phyloP scores from a whole-genome alignment of 1,140 invertebrate species.

The Drosophila hydei region DNA sequence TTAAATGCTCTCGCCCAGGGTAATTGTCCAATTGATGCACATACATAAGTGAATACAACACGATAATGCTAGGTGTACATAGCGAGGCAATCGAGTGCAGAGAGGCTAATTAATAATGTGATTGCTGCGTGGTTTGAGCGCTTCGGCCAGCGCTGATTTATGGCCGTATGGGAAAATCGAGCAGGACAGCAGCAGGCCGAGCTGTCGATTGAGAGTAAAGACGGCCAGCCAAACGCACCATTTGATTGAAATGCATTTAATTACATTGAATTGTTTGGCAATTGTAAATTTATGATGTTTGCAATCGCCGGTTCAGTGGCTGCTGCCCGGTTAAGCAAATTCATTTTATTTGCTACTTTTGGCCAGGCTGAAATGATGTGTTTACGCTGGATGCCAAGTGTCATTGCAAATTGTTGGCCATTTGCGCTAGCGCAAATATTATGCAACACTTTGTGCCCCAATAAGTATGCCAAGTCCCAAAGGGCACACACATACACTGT shows the following conservation, averaged over 20 bases:
- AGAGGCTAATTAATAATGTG: slow-evolving; percentile 21
- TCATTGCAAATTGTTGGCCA: slow-evolving; percentile 55
- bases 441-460: slow-evolving; percentile 75
- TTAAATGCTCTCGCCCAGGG: background rate
- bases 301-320: too few species aligned
- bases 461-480: slow-evolving; percentile 57
- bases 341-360: background rate
- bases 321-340: slow-evolving; percentile 13
- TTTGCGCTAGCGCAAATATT: slow-evolving; percentile 66
- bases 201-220: slow-evolving; percentile 40
- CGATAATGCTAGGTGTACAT: background rate
- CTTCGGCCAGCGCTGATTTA: slow-evolving; percentile 23
- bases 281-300: slow-evolving; percentile 50
- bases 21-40: background rate
- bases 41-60: background rate
- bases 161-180: slow-evolving; percentile 7
- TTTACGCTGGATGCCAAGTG: slow-evolving; percentile 10
- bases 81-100: background rate
- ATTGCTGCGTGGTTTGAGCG: background rate
- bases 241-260: slow-evolving; percentile 69
- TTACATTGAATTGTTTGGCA: slow-evolving; percentile 70
- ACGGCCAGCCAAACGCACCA: slow-evolving; percentile 47
- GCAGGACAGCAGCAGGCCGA: background rate
- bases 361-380: slow-evolving; percentile 41
- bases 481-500: slow-evolving; percentile 23